These are phyloP conservation scores for Lepidurus couesii DNA, from an alignment of 1,140 invertebrate genomes.

Conservation along the genomic window DNA sequence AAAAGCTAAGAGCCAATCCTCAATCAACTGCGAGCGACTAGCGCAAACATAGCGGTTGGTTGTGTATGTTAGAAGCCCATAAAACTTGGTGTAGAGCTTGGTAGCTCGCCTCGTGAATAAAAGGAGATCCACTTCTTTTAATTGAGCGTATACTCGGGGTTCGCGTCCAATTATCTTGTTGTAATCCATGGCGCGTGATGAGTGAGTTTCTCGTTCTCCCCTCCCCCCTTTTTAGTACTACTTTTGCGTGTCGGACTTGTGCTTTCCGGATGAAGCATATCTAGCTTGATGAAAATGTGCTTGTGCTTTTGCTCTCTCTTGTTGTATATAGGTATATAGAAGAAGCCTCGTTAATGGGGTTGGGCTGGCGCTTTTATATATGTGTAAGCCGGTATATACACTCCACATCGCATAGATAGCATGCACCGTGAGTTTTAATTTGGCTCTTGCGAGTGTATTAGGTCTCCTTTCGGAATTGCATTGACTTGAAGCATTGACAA, in stretches of 20 bases:
- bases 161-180: slow-evolving; percentile 16
- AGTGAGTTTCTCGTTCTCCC: not conserved
- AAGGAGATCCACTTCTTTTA: slow-evolving; percentile 11
- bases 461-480: not conserved
- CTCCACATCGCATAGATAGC: too few species aligned
- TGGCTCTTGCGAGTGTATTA: not conserved
- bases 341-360: slow-evolving; percentile 4
- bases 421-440: not conserved
- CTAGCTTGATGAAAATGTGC: slow-evolving; percentile 19
- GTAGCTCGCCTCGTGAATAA: not conserved
- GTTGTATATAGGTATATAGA: not conserved
- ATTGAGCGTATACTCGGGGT: slow-evolving; percentile 12
- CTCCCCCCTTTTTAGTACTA: not conserved
- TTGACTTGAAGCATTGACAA: not conserved
- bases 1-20: slow-evolving; percentile 6
- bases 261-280: slow-evolving; percentile 10
- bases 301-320: not conserved
- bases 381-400: not conserved
- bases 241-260: slow-evolving; percentile 14
- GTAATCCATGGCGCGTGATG: slow-evolving; percentile 17
- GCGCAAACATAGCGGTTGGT: not conserved
- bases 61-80: not conserved
- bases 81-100: not conserved
- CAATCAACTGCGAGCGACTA: not conserved
- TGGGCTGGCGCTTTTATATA: not conserved